Evolutionary conservation across 2,888 invertebrate genomes (phyloP), one percentile per base, ranked within the genome.

Genomic region (Trichopoda pennipes): DNA sequence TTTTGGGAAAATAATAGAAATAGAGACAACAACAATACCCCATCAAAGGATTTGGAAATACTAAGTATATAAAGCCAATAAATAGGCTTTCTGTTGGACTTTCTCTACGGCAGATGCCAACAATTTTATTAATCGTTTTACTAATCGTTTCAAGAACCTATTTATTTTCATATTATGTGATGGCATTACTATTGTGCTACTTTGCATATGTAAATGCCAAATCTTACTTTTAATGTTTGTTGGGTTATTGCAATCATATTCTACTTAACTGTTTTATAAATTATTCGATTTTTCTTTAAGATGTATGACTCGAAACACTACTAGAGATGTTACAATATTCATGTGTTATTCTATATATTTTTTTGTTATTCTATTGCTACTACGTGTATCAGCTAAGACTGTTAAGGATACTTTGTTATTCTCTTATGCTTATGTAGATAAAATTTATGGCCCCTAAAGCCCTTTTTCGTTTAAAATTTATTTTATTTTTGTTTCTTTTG

Each of bases 371-470:
- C 8, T 28, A 28, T 19, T 42, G 1, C 1, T 53, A 3, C n/a
- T 17, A 42, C 44, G n/a, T 49, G n/a, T 2, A 44, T 14, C n/a
- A n/a, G 2, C 1, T 17, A 9, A 35, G 53, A 55, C 16, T 64
- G 35, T 9, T 63, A 2, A 9, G 14, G 12, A 14, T 44, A 16
- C 16, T 51, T 58, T 58, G 38, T 42, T 69, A 49, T 49, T 49
- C 47, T 49, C 47, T 32, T 55, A 42, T 42, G 28, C 42, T 80
- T 75, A 61, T 73, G 68, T 61, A 73, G 68, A 73, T n/a, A 49
- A 73, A 81, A 81, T 81, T 81, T 81, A 81, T 81, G 68, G 55
- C 68, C 44, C 42, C 17, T 6, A 49, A 61, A 77, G 72, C 53
- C 66, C 66, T 70, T 49, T 53, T 38, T 38, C 1, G 58, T 12